Evolutionary conservation across 2,113 vertebrate genomes (phyloP), one percentile per base, ranked within the genome.

Genomic region (Rhegmatorhina hoffmannsi): DNA sequence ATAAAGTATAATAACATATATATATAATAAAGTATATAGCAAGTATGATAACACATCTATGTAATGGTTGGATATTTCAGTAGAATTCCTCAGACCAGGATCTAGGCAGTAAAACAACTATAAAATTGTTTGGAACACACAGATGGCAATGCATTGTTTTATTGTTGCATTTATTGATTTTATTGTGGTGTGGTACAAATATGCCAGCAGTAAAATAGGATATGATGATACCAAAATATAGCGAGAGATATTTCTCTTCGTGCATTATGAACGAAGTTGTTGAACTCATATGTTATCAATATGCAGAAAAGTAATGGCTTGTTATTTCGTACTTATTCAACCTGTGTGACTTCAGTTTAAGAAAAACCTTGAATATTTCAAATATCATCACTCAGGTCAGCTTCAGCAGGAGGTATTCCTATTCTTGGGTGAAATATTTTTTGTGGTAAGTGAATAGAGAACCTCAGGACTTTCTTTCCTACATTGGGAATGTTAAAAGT

Each of bases 141-240:
- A 89, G 83, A 74, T 50, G 40, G n/a, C n/a, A 52, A 96, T 68
- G 66, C 59, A 78, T 80, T 40, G 81, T 92, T 96, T 96, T 94
- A 89, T 73, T 89, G 69, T 82, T 90, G 56, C 29, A 58, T 95
- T 86, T 95, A 92, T 95, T 92, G 76, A 85, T 92, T 95, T 95
- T 84, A 68, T 84, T 77, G 89, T 75, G 38, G 62, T 84, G 75
- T 14, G 33, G 82, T 34, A 76, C 73, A 82, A 90, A 88, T 58
- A 50, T 93, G 46, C 31, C 53, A 52, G 74, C 44, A 84, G 84
- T 89, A 80, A 93, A 95, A 90, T 15, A 88, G 55, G 70, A 62
- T 60, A 38, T 18, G 52, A 85, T 79, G 87, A 62, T 55, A 58
- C 25, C 26, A 63, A 64, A 78, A 92, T 44, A 5, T 26, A 47